Evolutionary conservation across 1,140 invertebrate genomes (phyloP), one percentile per base, ranked within the genome.

Genomic region (Globodera rostochiensis): DNA sequence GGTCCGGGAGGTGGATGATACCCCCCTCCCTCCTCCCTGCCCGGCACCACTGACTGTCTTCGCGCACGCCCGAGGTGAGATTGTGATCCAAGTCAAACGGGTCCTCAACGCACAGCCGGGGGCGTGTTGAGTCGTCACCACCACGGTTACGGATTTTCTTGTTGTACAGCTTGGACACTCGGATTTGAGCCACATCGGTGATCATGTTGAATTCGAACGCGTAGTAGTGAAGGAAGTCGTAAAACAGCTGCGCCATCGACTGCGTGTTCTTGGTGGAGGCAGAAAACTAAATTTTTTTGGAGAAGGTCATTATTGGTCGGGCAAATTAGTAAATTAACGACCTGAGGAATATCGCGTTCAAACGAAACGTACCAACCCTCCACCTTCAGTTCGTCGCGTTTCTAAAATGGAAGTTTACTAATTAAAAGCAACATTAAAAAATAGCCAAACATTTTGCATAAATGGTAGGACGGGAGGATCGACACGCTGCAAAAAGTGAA

Each of bases 31-130:
- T 25, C 25, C 25, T 25, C 11, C 50, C 50, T 4, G 11, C 50
- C 50, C 50, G 19, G 11, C 11, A 19, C 57, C 57, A 71, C 67
- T 75, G 3, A 80, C 80, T 69, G 50, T 80, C 49, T 46, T 25
- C 46, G 53, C 19, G 36, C 47, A 82, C 79, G 50, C 80, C 78
- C 6, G 80, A 50, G 19, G 53, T 81, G 64, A 81, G 71, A 25
- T 81, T 81, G 53, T 81, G 78, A 47, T 81, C 21, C 25, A 81
- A 70, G 45, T 81, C 78, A 49, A 81, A 81, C 19, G 80, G 80
- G 73, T 81, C 80, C 47, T 81, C 80, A 19, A 79, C 78, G 25
- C 25, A 77, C 19, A 81, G n/a, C 7, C 49, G 60, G 19, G 45
- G 46, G n/a, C 79, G 36, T 4, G 15, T 21, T n/a, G 36, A 36